A percentile compares a stretch with the other conserved stretches of the same genome.
Conservation (phyloP, 2,888 invertebrate species). For the Keiferia lycopersicella region DNA sequence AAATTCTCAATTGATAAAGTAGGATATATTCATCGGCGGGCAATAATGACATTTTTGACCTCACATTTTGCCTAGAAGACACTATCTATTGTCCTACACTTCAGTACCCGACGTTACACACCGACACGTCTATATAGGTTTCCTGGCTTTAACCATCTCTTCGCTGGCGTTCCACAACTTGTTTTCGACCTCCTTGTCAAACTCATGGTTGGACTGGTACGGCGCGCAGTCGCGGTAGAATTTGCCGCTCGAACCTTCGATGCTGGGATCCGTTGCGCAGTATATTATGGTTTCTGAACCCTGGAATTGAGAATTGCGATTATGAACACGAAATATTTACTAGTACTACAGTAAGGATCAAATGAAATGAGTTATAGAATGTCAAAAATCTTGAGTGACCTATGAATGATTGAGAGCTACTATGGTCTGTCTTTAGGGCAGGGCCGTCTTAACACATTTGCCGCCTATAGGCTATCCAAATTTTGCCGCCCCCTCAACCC, state of each 20-base stretch:
- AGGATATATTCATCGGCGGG: too few relatives aligned
- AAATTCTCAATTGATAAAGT: too few relatives aligned
- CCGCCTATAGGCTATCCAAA: too few relatives aligned
- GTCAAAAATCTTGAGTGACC: too few relatives aligned
- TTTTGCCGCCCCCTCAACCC: too few relatives aligned
- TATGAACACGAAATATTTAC: too few relatives aligned
- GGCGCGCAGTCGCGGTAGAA: slow-evolving; percentile 88
- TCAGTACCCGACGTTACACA: neutral
- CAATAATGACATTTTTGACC: too few relatives aligned
- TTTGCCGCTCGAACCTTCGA: slow-evolving; percentile 84
- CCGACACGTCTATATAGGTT: slow-evolving; percentile 50
- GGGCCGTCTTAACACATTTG: too few relatives aligned
- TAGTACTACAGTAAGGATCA: neutral
- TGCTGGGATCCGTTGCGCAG: slow-evolving; percentile 85
- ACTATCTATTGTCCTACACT: neutral
- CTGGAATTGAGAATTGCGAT: slow-evolving; percentile 67
- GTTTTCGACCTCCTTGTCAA: slow-evolving; percentile 82
- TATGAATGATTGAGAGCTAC: too few relatives aligned
- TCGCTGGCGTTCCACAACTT: slow-evolving; percentile 87
- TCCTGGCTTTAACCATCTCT: slow-evolving; percentile 71
- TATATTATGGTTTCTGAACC: slow-evolving; percentile 90
- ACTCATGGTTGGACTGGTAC: slow-evolving; percentile 82
- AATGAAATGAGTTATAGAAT: neutral
- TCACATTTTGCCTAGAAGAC: neutral
- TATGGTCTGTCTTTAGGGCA: too few relatives aligned